Percentiles rank a stretch among this genome's conserved stretches.
Evolutionary conservation across 2,113 vertebrate species (phyloP).

Genomic region (Caracal caracal): DNA sequence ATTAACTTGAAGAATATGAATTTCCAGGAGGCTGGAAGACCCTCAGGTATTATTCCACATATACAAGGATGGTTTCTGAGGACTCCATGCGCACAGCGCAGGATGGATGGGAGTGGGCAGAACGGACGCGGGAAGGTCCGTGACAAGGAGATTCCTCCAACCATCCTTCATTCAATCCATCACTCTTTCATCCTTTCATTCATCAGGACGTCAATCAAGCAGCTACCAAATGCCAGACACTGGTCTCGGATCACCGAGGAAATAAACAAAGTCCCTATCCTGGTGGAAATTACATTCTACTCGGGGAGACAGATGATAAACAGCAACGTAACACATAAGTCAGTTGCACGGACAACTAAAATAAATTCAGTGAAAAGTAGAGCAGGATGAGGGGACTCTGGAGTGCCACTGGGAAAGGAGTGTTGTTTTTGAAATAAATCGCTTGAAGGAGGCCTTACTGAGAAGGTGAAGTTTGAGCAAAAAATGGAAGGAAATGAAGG

Average conservation of each 20-base stretch:
- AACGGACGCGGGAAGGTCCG: neutral
- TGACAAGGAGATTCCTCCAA: neutral
- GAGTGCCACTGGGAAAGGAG: neutral
- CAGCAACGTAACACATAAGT: neutral
- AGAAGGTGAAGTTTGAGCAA: neutral
- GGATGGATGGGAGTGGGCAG: neutral
- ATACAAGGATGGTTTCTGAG: neutral
- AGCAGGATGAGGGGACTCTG: neutral
- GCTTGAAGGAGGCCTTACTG: neutral
- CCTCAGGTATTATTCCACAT: neutral
- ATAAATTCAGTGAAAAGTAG: neutral
- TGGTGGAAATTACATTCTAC: neutral
- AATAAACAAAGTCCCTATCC: neutral
- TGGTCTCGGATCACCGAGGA: neutral
- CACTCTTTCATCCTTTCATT: neutral
- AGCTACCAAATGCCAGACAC: neutral
- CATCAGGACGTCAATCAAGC: neutral
- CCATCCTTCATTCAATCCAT: neutral
- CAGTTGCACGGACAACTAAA: neutral
- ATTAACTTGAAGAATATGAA: slow-evolving; percentile 2
- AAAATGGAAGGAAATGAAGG: neutral
- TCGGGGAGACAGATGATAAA: neutral
- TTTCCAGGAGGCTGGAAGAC: neutral
- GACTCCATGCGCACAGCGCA: neutral
- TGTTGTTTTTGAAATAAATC: neutral